Evolutionary conservation across 2,888 invertebrate species (phyloP).

Genomic region (Frankliniella fusca): DNA sequence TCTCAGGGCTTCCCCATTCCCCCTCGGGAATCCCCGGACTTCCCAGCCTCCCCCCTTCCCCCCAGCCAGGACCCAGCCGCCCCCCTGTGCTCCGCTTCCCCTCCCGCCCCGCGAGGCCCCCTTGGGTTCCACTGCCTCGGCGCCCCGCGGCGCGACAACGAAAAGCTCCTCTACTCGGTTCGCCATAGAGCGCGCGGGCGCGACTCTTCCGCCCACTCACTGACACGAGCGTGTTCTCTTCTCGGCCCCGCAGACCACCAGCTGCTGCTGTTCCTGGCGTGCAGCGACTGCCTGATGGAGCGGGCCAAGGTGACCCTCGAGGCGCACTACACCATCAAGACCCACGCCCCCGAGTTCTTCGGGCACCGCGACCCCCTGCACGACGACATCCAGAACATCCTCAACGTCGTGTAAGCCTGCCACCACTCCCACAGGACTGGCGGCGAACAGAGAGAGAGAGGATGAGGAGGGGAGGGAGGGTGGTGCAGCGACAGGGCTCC

Average conservation of each 20-base stretch:
- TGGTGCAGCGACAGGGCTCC: not conserved
- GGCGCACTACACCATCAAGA: conserved; percentile 36
- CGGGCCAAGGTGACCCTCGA: conserved; percentile 36
- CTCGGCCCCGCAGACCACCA: conserved; percentile 37
- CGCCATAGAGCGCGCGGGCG: too few species aligned
- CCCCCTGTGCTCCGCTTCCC: too few species aligned
- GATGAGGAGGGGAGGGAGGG: not conserved
- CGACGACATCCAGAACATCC: conserved; percentile 33
- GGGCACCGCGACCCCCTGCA: conserved; percentile 35
- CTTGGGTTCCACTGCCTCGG: too few species aligned
- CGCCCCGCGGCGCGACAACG: too few species aligned
- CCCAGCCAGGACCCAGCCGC: too few species aligned
- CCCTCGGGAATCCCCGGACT: too few species aligned
- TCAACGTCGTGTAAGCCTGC: conserved; percentile 22
- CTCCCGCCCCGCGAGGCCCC: too few species aligned
- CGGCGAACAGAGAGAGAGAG: not conserved
- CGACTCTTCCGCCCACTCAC: too few species aligned
- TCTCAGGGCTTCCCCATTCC: too few species aligned
- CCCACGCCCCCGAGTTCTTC: conserved; percentile 37
- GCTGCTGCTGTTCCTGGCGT: conserved; percentile 38
- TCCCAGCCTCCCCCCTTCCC: too few species aligned
- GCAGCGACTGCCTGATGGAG: conserved; percentile 37
- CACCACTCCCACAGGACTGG: too few species aligned
- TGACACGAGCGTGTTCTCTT: not conserved
- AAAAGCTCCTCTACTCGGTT: too few species aligned